Base-by-base conservation (phyloP, 2,797 vertebrate genomes). In the Buceros bicornis region DNA sequence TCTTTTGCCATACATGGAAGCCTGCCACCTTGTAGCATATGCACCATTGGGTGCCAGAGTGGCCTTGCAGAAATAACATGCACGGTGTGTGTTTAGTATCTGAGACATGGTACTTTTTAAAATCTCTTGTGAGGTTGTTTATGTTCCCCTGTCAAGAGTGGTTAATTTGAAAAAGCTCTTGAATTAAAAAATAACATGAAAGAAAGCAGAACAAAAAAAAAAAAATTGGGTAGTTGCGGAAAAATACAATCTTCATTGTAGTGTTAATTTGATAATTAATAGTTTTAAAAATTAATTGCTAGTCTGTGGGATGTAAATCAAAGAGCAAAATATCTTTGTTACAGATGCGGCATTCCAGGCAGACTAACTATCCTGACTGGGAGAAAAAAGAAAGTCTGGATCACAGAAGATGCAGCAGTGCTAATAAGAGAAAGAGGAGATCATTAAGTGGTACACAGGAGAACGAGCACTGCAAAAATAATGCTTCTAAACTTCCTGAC, bases 261-360 rank as follows among this genome's bases (percentile, higher is more conserved):
- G 7, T n/a, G 21, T 47, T 14, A 21, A 37, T 43, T 71, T 20
- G 33, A 6, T 65, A 19, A 53, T 31, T 53, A 42, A 8, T 16
- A 26, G 13, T 6, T 80, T 81, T 89, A 40, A 29, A 84, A 82
- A 43, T 10, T 0, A 47, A 5, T 22, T 17, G 17, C 33, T 56
- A 21, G 8, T 74, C 10, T 31, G 0, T 47, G 21, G 28, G 33
- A 29, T 60, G 14, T 15, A 71, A 6, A 57, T 72, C 28, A 80
- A 51, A 67, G 61, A 16, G 35, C 33, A 50, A 28, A 93, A 48
- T 35, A 37, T 21, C 43, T 62, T 65, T 21, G 42, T 42, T 80
- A 25, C 47, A 99, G 98, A 99, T 99, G 98, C 98, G 97, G 31
- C 98, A 98, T 47, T 98, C 96, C 8, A 98, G 98, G 69, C 96